Conservation (phyloP, 2,888 invertebrate species). For the Geophilus truncorum region DNA sequence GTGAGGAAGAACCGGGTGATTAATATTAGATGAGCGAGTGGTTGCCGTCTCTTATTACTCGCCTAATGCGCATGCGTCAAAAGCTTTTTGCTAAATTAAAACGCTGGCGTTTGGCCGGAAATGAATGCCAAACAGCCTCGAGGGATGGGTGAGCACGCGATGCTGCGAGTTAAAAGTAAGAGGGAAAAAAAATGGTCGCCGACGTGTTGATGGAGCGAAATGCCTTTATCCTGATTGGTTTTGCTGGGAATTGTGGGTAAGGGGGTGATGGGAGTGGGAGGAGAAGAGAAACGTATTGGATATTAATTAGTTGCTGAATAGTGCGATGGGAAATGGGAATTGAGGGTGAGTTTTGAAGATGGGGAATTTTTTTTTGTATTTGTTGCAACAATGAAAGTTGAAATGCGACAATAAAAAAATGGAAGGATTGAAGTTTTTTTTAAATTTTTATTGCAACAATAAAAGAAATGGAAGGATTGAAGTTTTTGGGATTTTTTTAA, state of each 20-base stretch:
- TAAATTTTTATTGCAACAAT: not conserved
- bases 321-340: not conserved
- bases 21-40: conserved; percentile 12
- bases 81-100: not conserved
- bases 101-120: conserved; percentile 6
- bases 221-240: conserved; percentile 16
- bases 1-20: not conserved
- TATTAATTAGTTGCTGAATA: not conserved
- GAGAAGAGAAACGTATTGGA: not conserved
- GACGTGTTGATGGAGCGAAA: not conserved
- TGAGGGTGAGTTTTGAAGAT: not conserved
- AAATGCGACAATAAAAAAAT: too few relatives aligned
- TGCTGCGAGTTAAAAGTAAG: not conserved
- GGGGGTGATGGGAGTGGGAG: not conserved
- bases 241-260: not conserved
- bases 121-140: conserved; percentile 10
- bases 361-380: too few relatives aligned
- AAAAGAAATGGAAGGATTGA: not conserved
- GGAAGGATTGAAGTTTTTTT: not conserved
- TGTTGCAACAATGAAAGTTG: too few relatives aligned
- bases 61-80: conserved; percentile 6
- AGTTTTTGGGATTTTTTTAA: too few relatives aligned
- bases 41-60: conserved; percentile 4
- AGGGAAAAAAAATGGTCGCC: not conserved
- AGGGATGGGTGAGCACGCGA: not conserved